Base-by-base conservation (phyloP, 1,140 invertebrate genomes). In the Megalonaias nervosa region DNA sequence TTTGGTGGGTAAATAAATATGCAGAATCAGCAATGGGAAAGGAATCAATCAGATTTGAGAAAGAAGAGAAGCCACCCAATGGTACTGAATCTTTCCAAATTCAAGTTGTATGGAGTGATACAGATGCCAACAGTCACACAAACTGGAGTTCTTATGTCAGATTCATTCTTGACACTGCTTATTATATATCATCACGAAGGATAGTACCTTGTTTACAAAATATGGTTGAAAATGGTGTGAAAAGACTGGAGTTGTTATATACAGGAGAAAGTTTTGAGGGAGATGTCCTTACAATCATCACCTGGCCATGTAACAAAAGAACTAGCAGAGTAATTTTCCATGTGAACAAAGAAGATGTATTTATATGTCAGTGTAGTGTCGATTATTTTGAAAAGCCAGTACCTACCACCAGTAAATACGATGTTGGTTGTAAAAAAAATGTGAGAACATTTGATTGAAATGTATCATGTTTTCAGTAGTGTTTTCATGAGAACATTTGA, bases 1-100 rank as follows among this genome's bases (percentile, higher is more conserved):
- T 67, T 19, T 83, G 82, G 82, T 85, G 84, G 84, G 79, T 72
- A 61, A 69, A 75, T 56, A 85, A 85, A 71, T 85, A 85, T 67
- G 67, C 76, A 1, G 74, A 81, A 65, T 78, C 72, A 23, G 72
- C 74, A 14, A 65, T 71, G 67, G 31, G 58, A 16, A 59, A 77
- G 16, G 48, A 62, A 19, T 68, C 80, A 15, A 67, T 82, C 16
- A 79, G 71, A 79, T 77, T 84, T 26, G 79, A 81, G 5, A 82
- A 75, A 67, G 76, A 81, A 69, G 38, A 67, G 58, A 76, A 67
- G 59, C 78, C 80, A 57, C 61, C 66, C 2, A 59, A 74, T 26
- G 48, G 66, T 19, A 6, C 62, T 31, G 68, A 61, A 64, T 21
- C 67, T 17, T 76, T 70, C 31, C 19, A 71, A 48, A 60, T 71